Evolutionary conservation across 2,113 vertebrate genomes (phyloP).

Genomic region (Phylloscopus whistleri): DNA sequence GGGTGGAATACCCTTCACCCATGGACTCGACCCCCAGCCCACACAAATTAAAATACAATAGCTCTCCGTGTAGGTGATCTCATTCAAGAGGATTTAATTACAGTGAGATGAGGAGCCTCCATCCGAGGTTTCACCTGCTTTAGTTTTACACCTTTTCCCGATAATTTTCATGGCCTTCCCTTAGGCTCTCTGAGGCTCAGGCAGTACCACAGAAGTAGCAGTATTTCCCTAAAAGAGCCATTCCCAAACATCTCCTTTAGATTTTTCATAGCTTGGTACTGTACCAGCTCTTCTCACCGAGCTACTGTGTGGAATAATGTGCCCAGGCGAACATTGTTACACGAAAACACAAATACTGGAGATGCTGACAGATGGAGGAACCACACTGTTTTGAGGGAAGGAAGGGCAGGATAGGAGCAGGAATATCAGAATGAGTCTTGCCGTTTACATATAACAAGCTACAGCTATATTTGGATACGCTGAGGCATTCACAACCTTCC

Average conservation of each 20-base stretch:
- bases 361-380: conserved; percentile 23
- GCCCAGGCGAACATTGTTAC: background rate
- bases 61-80: background rate
- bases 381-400: background rate
- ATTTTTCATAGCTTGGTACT: background rate
- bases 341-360: background rate
- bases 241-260: background rate
- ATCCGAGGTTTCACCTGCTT: background rate
- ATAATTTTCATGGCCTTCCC: background rate
- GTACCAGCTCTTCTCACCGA: background rate
- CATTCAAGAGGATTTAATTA: background rate
- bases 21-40: background rate
- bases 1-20: background rate
- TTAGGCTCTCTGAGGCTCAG: background rate
- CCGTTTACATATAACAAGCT: conserved; percentile 47
- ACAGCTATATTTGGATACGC: conserved; percentile 52
- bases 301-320: background rate
- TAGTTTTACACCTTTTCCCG: background rate
- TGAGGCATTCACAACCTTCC: conserved; percentile 60
- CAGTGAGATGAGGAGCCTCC: background rate
- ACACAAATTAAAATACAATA: background rate
- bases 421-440: conserved; percentile 23
- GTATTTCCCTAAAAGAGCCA: background rate
- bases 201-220: background rate
- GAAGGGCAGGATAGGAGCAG: conserved; percentile 31